A percentile compares a stretch with the other conserved stretches of the same genome.
Conservation (phyloP, 2,888 invertebrate species). For the Mantis religiosa region DNA sequence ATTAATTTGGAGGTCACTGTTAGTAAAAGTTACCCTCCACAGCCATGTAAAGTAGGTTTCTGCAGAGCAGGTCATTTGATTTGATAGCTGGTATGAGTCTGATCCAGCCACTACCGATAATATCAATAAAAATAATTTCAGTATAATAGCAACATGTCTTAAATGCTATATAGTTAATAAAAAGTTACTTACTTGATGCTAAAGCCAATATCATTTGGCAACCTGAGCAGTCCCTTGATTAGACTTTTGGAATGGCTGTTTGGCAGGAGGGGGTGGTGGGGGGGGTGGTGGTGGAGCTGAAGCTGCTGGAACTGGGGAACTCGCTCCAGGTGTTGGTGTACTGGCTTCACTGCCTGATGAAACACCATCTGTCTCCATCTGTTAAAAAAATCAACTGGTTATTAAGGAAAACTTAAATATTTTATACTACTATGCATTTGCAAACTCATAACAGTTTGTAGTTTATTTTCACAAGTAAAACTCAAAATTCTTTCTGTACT, state of each 20-base stretch:
- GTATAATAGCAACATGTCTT: not conserved
- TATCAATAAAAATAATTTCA: too few species aligned
- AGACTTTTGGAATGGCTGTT: slow-evolving; percentile 24
- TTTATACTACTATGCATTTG: too few species aligned
- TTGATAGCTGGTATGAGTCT: too few species aligned
- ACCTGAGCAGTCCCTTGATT: slow-evolving; percentile 9
- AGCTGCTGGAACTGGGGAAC: slow-evolving; percentile 27
- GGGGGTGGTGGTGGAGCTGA: not conserved
- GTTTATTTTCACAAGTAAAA: too few species aligned
- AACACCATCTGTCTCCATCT: slow-evolving; percentile 30
- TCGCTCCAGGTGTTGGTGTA: slow-evolving; percentile 30
- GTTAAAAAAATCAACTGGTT: not conserved
- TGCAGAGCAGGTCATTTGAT: too few species aligned
- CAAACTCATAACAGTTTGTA: too few species aligned
- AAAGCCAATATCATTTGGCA: slow-evolving; percentile 29
- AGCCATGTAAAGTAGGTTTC: too few species aligned
- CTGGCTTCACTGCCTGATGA: slow-evolving; percentile 29
- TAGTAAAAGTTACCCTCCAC: too few species aligned
- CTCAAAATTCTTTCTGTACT: too few species aligned
- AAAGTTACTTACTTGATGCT: slow-evolving; percentile 15
- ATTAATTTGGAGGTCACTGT: too few species aligned
- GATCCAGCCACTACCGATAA: too few species aligned
- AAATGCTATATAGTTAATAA: not conserved
- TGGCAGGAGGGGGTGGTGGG: not conserved
- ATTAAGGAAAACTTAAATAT: too few species aligned